phyloP scores from a whole-genome alignment of 2,888 invertebrate species.

The Endomychus coccineus region DNA sequence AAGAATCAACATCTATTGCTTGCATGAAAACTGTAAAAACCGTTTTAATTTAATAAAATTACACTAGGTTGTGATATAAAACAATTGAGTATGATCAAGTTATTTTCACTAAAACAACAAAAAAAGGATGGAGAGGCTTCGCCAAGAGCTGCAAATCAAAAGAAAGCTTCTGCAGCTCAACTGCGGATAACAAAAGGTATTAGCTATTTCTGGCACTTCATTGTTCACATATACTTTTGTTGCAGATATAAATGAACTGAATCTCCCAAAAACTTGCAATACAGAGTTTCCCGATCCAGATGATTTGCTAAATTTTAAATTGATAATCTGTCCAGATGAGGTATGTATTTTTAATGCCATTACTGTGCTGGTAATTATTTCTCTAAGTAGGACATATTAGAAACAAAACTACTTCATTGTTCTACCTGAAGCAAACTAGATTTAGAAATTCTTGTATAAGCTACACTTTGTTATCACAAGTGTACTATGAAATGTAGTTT shows the following conservation, averaged over 20 bases:
- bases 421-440: no score
- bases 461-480: no score
- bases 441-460: no score
- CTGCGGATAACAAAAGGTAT: constrained; percentile 94
- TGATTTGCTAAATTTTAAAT: constrained; percentile 91
- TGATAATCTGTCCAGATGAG: constrained; percentile 95
- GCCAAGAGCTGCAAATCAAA: constrained; percentile 67
- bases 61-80: no score
- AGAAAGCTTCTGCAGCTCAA: constrained; percentile 95
- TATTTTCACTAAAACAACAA: constrained; percentile 97
- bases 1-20: no score
- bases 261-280: constrained; percentile 92
- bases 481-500: constrained; percentile 1
- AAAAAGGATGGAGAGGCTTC: constrained; percentile 92
- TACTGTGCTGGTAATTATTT: not conserved
- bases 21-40: no score
- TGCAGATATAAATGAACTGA: constrained; percentile 94
- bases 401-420: no score
- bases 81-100: constrained; percentile 76
- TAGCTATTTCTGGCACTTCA: not conserved
- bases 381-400: no score
- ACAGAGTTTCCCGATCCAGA: constrained; percentile 96
- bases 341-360: constrained; percentile 36
- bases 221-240: constrained; percentile 32
- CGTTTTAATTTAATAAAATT: no score